Base-by-base conservation (phyloP, 1,140 invertebrate species). In the Cotesia chilonis region DNA sequence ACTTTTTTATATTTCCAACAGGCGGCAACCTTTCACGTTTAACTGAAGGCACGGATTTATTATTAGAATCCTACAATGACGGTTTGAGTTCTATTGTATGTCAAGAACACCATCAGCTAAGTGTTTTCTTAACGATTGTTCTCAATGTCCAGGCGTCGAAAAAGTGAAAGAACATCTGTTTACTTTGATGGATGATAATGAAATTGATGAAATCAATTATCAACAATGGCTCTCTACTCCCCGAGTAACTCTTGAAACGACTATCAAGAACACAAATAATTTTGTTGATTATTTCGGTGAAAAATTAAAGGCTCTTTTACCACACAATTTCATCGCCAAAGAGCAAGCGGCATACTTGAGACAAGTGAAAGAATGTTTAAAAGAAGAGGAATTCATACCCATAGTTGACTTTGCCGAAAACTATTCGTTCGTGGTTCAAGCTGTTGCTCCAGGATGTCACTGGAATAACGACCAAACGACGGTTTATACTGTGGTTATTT, bases 271-370 rank as follows among this genome's bases (percentile, higher is more conserved):
- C 7, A 37, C 67, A 10, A 1, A 3, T 38, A 70, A 77, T 60
- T 77, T 71, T 61, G 9, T 76, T n/a, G 65, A 75, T 14, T 38
- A 74, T 20, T 71, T 75, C 28, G 36, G 59, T 59, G 61, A 63
- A 9, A 60, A 69, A 68, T 38, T 75, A 6, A 55, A 14, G 36
- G 52, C 37, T 17, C 65, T 77, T 41, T 41, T 41, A 64, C 57
- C 68, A n/a, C 78, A 80, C 68, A 5, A 52, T 36, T 80, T 73
- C 55, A 76, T 79, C 66, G 71, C 76, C 3, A 79, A 79, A 71
- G 28, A 76, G 54, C 78, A 78, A 69, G 36, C 66, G 36, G 60
- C 35, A 61, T 75, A 55, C 37, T 52, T 77, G 5, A 74, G 72
- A 74, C 38, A 55, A 68, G 6, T 17, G 20, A 77, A 75, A 66